A percentile compares a stretch with the other conserved stretches of the same genome.
These are phyloP conservation scores for Ammodytes marinus DNA, from an alignment of 2,113 vertebrate genomes.

Conservation along the genomic window DNA sequence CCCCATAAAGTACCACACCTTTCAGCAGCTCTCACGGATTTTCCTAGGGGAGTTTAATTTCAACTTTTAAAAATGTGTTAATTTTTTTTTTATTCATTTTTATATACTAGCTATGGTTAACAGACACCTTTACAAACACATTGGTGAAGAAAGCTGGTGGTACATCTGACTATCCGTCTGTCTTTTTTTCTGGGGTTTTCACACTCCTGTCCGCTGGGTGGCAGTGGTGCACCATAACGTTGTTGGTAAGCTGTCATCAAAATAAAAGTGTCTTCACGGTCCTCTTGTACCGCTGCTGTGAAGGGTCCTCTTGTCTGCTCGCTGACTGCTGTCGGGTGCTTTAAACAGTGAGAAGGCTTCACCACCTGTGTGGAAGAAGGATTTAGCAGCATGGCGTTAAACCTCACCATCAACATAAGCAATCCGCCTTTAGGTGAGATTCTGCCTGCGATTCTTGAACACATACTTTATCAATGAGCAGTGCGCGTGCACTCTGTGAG, in stretches of 20 bases:
- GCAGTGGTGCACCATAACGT: background rate
- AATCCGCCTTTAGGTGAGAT: slow-evolving; percentile 84
- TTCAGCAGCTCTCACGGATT: too few relatives aligned
- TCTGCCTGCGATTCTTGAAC: too few relatives aligned
- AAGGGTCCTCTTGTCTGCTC: background rate
- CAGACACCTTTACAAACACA: too few relatives aligned
- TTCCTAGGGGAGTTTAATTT: too few relatives aligned
- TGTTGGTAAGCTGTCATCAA: background rate
- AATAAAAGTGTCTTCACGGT: background rate
- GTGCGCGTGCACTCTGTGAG: slow-evolving; percentile 10
- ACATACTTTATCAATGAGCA: background rate
- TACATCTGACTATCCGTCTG: background rate
- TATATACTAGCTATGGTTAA: too few relatives aligned
- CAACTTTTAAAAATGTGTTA: too few relatives aligned
- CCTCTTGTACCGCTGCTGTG: background rate
- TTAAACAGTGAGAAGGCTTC: background rate
- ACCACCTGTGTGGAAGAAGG: slow-evolving; percentile 16
- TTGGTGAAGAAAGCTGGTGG: too few relatives aligned
- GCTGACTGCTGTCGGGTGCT: background rate
- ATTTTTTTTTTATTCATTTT: too few relatives aligned
- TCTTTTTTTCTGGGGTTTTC: background rate
- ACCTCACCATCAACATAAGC: slow-evolving; percentile 80
- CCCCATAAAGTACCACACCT: too few relatives aligned
- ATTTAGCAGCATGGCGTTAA: slow-evolving; percentile 80
- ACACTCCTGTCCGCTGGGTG: background rate